Evolutionary conservation across 2,888 invertebrate genomes (phyloP), one percentile per base, ranked within the genome.

Genomic region (Dryocosmus kuriphilus): DNA sequence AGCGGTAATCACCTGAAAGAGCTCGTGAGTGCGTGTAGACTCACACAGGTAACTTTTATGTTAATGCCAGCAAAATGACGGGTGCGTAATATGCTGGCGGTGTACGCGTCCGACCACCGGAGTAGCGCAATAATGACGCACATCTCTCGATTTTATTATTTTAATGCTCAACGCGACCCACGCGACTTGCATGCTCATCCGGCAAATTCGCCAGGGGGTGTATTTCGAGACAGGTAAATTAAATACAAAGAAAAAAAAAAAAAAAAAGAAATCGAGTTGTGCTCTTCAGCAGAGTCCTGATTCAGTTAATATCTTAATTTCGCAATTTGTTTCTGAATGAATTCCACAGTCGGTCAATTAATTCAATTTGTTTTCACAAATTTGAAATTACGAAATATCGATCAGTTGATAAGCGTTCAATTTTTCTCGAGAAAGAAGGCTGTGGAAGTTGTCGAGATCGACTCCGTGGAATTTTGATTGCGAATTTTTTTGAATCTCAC

Each of bases 91-190:
- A 87, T 85, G 86, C 84, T 84, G 83, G 83, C 84, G 78, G 83
- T 82, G 86, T 85, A 81, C 81, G 79, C 63, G 22, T 77, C 16
- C 79, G 89, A 88, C 89, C 89, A 89, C 89, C 89, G 81, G 84
- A 85, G 89, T 87, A 81, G 89, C 82, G 86, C 88, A 88, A 89
- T 89, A 89, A 89, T 89, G 88, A 89, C 89, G 88, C 89, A 89
- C 89, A 87, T 88, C 88, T 88, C 85, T 86, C 87, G 86, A 88
- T 89, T 89, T 89, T 89, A 89, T 89, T 89, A 89, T 89, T 89
- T 89, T 89, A 89, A 89, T 89, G 86, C 85, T 81, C 81, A 80
- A 75, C 80, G 79, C 85, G 83, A 80, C 84, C 89, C 89, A 89
- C 89, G 87, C 88, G 89, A 88, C 88, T 86, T 85, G 88, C 88